These are phyloP conservation scores for Mandrillus leucophaeus DNA, from an alignment of 2,113 vertebrate species.

Conservation along the genomic window DNA sequence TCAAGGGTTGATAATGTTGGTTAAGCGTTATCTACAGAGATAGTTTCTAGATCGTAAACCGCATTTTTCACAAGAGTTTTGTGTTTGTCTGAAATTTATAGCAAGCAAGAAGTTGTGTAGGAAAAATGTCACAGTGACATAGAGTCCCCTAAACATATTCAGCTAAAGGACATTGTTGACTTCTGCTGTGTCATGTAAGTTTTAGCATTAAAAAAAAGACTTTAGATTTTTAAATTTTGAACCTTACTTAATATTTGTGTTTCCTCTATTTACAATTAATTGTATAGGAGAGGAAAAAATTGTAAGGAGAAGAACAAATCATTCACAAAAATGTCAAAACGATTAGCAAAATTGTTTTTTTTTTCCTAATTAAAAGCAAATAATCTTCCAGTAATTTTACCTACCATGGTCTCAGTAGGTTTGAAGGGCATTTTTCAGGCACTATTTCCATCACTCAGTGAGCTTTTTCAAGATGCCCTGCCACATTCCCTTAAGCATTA, in stretches of 20 bases:
- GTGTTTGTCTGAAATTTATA: neutral
- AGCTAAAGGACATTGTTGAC: neutral
- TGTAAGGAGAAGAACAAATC: neutral
- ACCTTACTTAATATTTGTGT: neutral
- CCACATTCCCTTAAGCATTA: neutral
- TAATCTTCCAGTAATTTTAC: neutral
- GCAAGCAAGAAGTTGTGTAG: neutral
- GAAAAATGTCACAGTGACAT: neutral
- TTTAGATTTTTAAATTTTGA: neutral
- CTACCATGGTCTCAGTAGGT: neutral
- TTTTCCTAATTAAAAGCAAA: neutral
- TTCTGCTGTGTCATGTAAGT: neutral
- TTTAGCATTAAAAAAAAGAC: neutral
- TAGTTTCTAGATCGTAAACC: neutral
- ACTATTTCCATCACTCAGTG: neutral
- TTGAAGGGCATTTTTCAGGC: neutral
- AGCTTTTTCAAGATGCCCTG: neutral
- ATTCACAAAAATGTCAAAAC: neutral
- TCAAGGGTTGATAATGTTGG: neutral
- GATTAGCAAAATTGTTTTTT: neutral
- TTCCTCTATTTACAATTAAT: neutral
- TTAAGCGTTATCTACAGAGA: neutral
- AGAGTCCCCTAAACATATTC: neutral
- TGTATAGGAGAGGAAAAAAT: neutral
- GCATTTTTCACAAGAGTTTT: neutral